These are phyloP conservation scores for Melinopterus prodromus DNA, from an alignment of 2,888 invertebrate species.

Conservation along the genomic window DNA sequence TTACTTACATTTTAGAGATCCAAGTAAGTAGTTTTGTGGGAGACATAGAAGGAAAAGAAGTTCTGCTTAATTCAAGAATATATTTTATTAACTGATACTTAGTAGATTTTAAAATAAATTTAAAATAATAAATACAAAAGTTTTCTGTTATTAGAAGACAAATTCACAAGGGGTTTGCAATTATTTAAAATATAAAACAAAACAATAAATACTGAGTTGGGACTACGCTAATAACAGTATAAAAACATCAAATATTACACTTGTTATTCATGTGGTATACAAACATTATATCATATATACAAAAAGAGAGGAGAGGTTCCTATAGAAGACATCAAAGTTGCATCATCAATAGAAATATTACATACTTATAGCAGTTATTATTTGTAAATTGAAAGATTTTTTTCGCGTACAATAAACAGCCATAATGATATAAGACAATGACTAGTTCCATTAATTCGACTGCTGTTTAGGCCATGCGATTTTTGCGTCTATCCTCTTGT, in stretches of 20 bases:
- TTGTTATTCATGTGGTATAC: constrained; percentile 38
- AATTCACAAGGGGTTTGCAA: constrained; percentile 11
- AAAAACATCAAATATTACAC: constrained; percentile 49
- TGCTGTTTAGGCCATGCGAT: constrained; percentile 90
- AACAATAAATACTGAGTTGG: constrained; percentile 46
- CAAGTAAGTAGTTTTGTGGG: too few relatives aligned
- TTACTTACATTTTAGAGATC: too few relatives aligned
- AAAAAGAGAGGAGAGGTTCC: background rate
- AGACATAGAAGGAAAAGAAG: background rate
- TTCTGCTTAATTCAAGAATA: constrained; percentile 44
- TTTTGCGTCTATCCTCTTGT: constrained; percentile 94
- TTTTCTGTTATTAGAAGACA: constrained; percentile 35
- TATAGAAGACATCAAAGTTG: background rate
- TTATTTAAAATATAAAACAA: constrained; percentile 40
- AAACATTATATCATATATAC: constrained; percentile 22
- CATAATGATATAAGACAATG: constrained; percentile 46
- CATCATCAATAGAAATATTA: background rate
- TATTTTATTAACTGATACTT: constrained; percentile 50
- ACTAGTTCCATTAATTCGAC: constrained; percentile 50
- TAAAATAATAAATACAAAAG: constrained; percentile 48
- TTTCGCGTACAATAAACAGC: constrained; percentile 40
- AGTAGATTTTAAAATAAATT: constrained; percentile 44
- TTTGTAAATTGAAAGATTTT: constrained; percentile 34
- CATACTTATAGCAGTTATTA: constrained; percentile 15
- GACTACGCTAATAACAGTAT: constrained; percentile 49